Conservation (phyloP, 2,888 invertebrate genomes). For the Apodemia hepburni region DNA sequence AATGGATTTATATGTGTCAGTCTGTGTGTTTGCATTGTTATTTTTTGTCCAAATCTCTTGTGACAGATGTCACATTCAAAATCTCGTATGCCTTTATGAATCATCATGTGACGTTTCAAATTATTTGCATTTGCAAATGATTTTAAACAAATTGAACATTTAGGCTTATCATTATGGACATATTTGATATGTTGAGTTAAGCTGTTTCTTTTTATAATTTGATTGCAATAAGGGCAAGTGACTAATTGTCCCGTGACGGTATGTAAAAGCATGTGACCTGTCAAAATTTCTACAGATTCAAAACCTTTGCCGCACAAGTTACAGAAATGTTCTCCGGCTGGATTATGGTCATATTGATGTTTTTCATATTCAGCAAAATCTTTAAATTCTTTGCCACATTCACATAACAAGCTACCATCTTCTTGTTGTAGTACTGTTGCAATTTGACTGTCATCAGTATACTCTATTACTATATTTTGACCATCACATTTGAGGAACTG, state of each 20-base stretch:
- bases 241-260: slow-evolving; percentile 51
- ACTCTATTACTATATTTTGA: slow-evolving; percentile 67
- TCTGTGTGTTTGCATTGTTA: slow-evolving; percentile 72
- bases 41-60: slow-evolving; percentile 70
- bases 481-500: slow-evolving; percentile 70
- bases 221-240: slow-evolving; percentile 65
- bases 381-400: slow-evolving; percentile 66
- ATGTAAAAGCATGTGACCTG: slow-evolving; percentile 69
- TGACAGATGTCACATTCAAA: slow-evolving; percentile 71
- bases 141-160: slow-evolving; percentile 61
- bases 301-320: slow-evolving; percentile 70
- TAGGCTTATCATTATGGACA: slow-evolving; percentile 64
- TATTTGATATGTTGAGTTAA: slow-evolving; percentile 73
- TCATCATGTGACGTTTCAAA: slow-evolving; percentile 73
- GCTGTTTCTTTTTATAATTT: slow-evolving; percentile 56
- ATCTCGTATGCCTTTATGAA: slow-evolving; percentile 64
- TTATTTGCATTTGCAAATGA: slow-evolving; percentile 75
- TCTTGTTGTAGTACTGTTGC: slow-evolving; percentile 64
- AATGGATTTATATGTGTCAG: slow-evolving; percentile 62
- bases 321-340: slow-evolving; percentile 59
- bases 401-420: slow-evolving; percentile 65
- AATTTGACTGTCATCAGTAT: slow-evolving; percentile 64
- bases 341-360: slow-evolving; percentile 64
- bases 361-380: slow-evolving; percentile 62
- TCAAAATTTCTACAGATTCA: slow-evolving; percentile 65